Evolutionary conservation across 2,113 vertebrate genomes (phyloP), one percentile per base, ranked within the genome.

Genomic region (Perccottus glenii): DNA sequence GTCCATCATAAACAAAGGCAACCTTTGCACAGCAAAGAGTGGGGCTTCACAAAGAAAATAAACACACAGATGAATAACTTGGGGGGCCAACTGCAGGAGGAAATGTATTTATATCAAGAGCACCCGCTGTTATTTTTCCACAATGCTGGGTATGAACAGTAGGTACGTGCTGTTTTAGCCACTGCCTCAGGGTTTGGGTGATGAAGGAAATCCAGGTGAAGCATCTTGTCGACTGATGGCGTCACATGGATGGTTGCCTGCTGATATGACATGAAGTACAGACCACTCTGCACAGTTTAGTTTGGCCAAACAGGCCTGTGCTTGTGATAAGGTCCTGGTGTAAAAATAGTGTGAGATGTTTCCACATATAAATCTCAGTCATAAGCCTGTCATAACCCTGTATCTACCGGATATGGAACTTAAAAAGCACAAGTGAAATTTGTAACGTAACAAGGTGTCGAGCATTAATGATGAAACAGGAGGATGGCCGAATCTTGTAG

Each of bases 91-190:
- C 80, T 61, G 61, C 78, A 81, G 75, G 69, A 89, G 91, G 92
- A 92, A 91, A 92, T 89, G 78, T 90, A 90, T 90, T 93, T 92
- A 91, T 91, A 92, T 90, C 88, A 85, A 75, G 80, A 60, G 86
- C 59, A 48, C 77, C 82, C 61, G 65, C 77, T 91, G 88, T 87
- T 91, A 83, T 93, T 90, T 91, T 92, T 87, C 86, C 83, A 81
- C 67, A 76, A 64, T 55, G 63, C 51, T 4, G 56, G 42, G 72
- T 36, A 75, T 62, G 75, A 89, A 83, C 83, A 68, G 78, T 81
- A 64, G 84, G 75, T 92, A 87, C 87, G 85, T 89, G 89, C 78
- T 88, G 87, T 84, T 92, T 84, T 74, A 77, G 81, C 77, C 69
- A 59, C 67, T 59, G 77, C 64, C 67, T 36, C 59, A 70, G 76